Evolutionary conservation across 2,113 vertebrate species (phyloP).

Genomic region (Blennius ocellaris): DNA sequence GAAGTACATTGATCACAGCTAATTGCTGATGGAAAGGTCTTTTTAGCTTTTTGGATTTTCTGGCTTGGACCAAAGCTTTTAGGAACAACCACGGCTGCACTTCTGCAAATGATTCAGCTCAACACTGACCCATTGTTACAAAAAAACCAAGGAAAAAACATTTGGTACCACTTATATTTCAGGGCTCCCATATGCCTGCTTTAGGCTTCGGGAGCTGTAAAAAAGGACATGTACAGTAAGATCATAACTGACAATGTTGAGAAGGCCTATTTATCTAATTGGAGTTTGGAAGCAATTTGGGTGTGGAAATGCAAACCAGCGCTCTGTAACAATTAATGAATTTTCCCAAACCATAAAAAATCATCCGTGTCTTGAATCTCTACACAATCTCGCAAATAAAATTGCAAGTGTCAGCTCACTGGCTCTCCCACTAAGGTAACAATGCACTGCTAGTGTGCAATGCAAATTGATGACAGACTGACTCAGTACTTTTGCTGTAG

Average conservation of each 20-base stretch:
- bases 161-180: slow-evolving; percentile 80
- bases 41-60: slow-evolving; percentile 41
- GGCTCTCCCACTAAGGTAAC: slow-evolving; percentile 8
- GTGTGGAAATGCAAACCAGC: slow-evolving; percentile 12
- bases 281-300: slow-evolving; percentile 6
- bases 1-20: slow-evolving; percentile 23
- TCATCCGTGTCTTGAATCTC: not conserved
- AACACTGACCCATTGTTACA: slow-evolving; percentile 81
- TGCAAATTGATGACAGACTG: slow-evolving; percentile 7
- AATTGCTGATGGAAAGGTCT: slow-evolving; percentile 11
- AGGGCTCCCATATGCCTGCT: slow-evolving; percentile 61
- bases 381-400: no score
- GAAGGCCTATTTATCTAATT: slow-evolving; percentile 34
- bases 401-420: slow-evolving; percentile 10
- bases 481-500: not conserved
- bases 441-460: not conserved
- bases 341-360: slow-evolving; percentile 7
- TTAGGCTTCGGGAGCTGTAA: slow-evolving; percentile 27
- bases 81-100: slow-evolving; percentile 27
- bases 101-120: slow-evolving; percentile 51
- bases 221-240: slow-evolving; percentile 42
- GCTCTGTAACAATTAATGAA: slow-evolving; percentile 23
- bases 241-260: slow-evolving; percentile 53
- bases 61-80: slow-evolving; percentile 19
- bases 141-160: slow-evolving; percentile 54